Evolutionary conservation across 1,140 invertebrate species (phyloP).

Genomic region (Gryllus bimaculatus): DNA sequence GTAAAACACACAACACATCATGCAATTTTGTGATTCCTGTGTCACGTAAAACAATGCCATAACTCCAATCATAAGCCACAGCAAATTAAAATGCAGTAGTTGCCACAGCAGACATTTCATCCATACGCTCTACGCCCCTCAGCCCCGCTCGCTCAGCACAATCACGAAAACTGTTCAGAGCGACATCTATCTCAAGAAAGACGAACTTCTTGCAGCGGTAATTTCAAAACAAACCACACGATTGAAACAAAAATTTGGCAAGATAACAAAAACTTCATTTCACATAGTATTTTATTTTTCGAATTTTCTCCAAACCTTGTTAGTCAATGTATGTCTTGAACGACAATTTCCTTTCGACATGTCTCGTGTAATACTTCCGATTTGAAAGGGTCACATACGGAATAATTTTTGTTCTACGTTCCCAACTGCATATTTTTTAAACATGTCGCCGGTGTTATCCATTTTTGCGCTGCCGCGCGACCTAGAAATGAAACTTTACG

Average conservation of each 20-base stretch:
- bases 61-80: background rate
- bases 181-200: background rate
- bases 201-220: background rate
- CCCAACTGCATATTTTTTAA: too few species aligned
- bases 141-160: background rate
- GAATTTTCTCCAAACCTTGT: background rate
- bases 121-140: background rate
- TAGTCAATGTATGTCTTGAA: background rate
- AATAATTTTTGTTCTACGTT: background rate
- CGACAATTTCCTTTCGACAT: background rate
- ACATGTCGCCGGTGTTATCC: too few species aligned
- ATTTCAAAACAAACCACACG: background rate
- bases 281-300: background rate
- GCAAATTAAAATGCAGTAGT: background rate
- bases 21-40: background rate
- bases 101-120: background rate
- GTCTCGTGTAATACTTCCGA: background rate
- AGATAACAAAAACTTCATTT: background rate
- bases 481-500: too few species aligned
- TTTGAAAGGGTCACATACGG: background rate
- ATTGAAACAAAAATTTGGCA: background rate
- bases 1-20: background rate
- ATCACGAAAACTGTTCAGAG: background rate
- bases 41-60: background rate
- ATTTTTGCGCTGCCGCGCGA: too few species aligned